Base-by-base conservation (phyloP, 2,888 invertebrate species). In the Palloptera scutellata region DNA sequence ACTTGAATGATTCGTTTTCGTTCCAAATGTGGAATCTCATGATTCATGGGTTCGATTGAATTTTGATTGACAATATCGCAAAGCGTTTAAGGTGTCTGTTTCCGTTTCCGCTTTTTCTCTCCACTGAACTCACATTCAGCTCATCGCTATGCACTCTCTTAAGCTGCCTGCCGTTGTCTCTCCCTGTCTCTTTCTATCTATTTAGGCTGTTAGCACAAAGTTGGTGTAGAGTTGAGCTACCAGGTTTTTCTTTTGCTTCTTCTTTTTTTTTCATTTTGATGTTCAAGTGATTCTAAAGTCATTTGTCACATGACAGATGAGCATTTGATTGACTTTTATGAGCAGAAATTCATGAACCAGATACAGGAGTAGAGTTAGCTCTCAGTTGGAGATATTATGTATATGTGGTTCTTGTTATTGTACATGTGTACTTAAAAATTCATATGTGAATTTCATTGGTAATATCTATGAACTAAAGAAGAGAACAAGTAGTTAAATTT, bases 1-100 rank as follows among this genome's bases (percentile, higher is more conserved):
- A 42, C 57, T 48, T 51, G 12, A 19, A 54, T 54, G 54, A 61
- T 19, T 41, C 51, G 52, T 45, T 60, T 19, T 30, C n/a, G 20
- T 19, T 58, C 19, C 41, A 52, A 48, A 13, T 48, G 57, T 30
- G 19, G n/a, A 17, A 52, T 58, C 63, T 52, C 74, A 75, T 76
- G 81, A 77, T 78, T 77, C 79, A 80, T 81, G 78, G 77, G 75
- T 75, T 76, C 78, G 77, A 81, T 82, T 82, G 82, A 80, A 78
- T 79, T 80, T 81, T 81, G 81, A 81, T 82, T 81, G 81, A 81
- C 81, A 81, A 79, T 81, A 81, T 81, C 79, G 80, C 78, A 78
- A 70, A 79, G 78, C 78, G 76, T 78, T 82, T 80, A 77, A 80
- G 80, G 79, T 81, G 79, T 80, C 79, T 81, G 78, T 77, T 81